Percentiles rank a stretch among this genome's conserved stretches.
phyloP scores from a whole-genome alignment of 2,888 invertebrate species.

The Schizaphis graminum region DNA sequence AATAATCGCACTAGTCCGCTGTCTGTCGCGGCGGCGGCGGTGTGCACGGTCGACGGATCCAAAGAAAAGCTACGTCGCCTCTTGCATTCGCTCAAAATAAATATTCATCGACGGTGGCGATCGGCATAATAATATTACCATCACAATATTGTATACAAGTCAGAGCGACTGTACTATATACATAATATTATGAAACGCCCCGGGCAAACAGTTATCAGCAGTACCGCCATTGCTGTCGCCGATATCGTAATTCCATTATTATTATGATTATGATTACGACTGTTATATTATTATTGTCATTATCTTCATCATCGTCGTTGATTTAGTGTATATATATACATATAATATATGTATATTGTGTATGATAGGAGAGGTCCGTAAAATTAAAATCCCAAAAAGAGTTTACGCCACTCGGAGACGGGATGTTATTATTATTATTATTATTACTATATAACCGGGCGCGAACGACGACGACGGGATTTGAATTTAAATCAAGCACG shows the following conservation, averaged over 20 bases:
- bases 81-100: not conserved
- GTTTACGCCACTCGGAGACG: not conserved
- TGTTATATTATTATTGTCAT: not conserved
- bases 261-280: constrained; percentile 31
- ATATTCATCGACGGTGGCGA: constrained; percentile 8
- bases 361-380: not conserved
- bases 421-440: not conserved
- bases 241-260: constrained; percentile 37
- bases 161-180: not conserved
- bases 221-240: not conserved
- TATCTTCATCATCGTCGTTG: not conserved
- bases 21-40: not conserved
- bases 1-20: not conserved
- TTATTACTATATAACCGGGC: constrained; percentile 18
- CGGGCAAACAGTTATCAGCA: not conserved
- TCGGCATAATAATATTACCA: not conserved
- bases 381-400: constrained; percentile 35
- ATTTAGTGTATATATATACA: not conserved
- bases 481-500: constrained; percentile 55
- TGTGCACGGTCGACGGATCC: not conserved
- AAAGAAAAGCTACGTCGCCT: not conserved
- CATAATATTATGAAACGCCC: not conserved
- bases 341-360: not conserved
- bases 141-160: not conserved
- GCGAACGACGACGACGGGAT: constrained; percentile 55